phyloP scores from a whole-genome alignment of 2,888 invertebrate species.

The Exocentrus adspersus region DNA sequence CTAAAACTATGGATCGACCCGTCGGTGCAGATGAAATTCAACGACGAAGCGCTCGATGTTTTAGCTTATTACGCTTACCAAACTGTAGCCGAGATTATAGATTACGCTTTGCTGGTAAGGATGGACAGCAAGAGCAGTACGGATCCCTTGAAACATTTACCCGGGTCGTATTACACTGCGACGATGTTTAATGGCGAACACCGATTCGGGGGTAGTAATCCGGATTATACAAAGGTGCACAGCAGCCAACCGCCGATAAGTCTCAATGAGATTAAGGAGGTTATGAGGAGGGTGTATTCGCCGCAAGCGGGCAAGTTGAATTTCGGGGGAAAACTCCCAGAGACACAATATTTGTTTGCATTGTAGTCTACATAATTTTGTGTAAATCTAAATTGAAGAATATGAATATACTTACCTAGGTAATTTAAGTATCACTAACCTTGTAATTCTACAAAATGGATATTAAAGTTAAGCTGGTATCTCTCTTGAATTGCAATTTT shows the following conservation, averaged over 20 bases:
- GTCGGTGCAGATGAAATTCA: constrained; percentile 70
- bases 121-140: constrained; percentile 77
- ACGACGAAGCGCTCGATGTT: constrained; percentile 76
- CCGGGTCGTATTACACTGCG: constrained; percentile 73
- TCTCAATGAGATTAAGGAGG: constrained; percentile 85
- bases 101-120: constrained; percentile 82
- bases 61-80: constrained; percentile 89
- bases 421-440: too few relatives aligned
- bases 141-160: constrained; percentile 76
- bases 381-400: too few relatives aligned
- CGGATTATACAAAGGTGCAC: constrained; percentile 66
- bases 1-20: constrained; percentile 74
- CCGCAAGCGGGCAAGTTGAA: constrained; percentile 67
- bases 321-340: constrained; percentile 64
- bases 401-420: too few relatives aligned
- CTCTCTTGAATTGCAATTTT: too few relatives aligned
- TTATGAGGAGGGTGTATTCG: constrained; percentile 76
- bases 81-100: constrained; percentile 89
- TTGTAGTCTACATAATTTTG: too few relatives aligned
- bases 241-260: constrained; percentile 78
- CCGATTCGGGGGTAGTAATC: constrained; percentile 58
- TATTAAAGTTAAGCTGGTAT: too few relatives aligned
- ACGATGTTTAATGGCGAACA: constrained; percentile 70
- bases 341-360: constrained; percentile 58
- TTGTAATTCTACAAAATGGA: too few relatives aligned